These are phyloP conservation scores for Lota lota DNA, from an alignment of 2,113 vertebrate species.

Conservation along the genomic window DNA sequence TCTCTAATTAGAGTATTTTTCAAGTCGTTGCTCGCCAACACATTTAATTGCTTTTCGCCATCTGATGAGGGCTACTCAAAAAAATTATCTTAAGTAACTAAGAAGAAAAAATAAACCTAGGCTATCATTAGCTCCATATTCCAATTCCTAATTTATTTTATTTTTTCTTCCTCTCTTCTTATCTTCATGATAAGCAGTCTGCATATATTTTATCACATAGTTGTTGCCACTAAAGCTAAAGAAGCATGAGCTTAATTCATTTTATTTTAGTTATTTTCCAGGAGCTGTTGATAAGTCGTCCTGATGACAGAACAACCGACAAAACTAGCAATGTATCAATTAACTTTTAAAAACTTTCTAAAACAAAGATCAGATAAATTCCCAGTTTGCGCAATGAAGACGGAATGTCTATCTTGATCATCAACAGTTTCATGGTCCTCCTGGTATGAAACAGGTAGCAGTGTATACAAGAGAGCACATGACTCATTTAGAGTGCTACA, in stretches of 20 bases:
- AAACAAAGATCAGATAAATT: too few species aligned
- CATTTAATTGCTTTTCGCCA: slow-evolving; percentile 71
- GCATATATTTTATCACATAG: slow-evolving; percentile 8
- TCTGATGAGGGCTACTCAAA: slow-evolving; percentile 49
- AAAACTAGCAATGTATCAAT: not conserved
- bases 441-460: too few species aligned
- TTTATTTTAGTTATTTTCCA: slow-evolving; percentile 5
- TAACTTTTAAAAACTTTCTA: not conserved
- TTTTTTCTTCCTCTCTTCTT: too few species aligned
- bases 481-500: too few species aligned
- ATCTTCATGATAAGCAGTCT: not conserved
- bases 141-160: slow-evolving; percentile 11
- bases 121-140: slow-evolving; percentile 32
- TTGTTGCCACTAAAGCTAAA: slow-evolving; percentile 24
- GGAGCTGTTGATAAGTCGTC: slow-evolving; percentile 33
- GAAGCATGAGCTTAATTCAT: slow-evolving; percentile 22
- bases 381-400: too few species aligned
- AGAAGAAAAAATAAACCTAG: slow-evolving; percentile 22
- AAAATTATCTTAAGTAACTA: slow-evolving; percentile 37
- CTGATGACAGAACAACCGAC: slow-evolving; percentile 1
- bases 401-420: too few species aligned
- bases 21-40: slow-evolving; percentile 55
- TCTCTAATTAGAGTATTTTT: slow-evolving; percentile 43
- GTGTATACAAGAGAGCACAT: too few species aligned
- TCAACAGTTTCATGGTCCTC: too few species aligned